Conservation (phyloP, 2,113 vertebrate genomes). For the Setophaga coronata region DNA sequence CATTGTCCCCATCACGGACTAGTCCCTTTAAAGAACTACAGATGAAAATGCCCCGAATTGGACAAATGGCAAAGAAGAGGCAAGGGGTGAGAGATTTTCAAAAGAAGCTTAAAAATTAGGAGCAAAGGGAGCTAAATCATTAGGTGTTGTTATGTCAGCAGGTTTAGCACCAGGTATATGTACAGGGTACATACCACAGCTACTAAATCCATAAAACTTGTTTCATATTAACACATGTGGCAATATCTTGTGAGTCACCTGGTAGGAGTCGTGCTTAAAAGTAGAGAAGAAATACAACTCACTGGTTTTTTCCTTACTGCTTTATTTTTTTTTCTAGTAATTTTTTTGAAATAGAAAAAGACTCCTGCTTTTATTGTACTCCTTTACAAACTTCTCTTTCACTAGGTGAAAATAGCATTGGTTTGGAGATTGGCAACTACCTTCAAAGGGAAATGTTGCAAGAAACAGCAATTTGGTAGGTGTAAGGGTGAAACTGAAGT, state of each 20-base stretch:
- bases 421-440: background rate
- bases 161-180: background rate
- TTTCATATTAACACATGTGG: background rate
- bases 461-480: constrained; percentile 39
- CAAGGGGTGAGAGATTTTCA: background rate
- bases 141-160: background rate
- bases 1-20: background rate
- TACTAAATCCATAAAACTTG: background rate
- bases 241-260: background rate
- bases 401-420: background rate
- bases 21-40: background rate
- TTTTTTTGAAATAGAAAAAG: background rate
- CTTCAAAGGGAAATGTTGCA: constrained; percentile 27
- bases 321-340: background rate
- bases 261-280: background rate
- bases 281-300: background rate
- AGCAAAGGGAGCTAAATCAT: background rate
- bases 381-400: background rate
- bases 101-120: background rate
- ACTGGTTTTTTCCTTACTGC: background rate
- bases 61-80: background rate
- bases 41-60: background rate
- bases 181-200: background rate
- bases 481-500: constrained; percentile 39
- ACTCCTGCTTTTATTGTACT: background rate